A percentile compares a stretch with the other conserved stretches of the same genome.
phyloP scores from a whole-genome alignment of 92 coral and sea anemone species.

The Pocillopora meandrina region DNA sequence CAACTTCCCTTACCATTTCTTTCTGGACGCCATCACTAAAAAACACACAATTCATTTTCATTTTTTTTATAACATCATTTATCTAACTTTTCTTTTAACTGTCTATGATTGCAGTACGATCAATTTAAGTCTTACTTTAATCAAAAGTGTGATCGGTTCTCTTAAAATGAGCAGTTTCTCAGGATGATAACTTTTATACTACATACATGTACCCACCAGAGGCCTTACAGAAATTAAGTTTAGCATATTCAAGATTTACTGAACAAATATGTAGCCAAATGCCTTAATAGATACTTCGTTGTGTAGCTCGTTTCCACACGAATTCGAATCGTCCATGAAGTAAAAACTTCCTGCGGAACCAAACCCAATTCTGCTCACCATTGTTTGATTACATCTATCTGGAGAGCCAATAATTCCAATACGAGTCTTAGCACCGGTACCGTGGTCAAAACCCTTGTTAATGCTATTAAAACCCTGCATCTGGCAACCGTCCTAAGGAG shows the following conservation, averaged over 20 bases:
- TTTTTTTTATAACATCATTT: no score
- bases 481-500: conserved; percentile 50
- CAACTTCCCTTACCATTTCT: no score
- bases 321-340: conserved; percentile 41
- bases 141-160: no score
- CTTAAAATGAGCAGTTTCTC: no score
- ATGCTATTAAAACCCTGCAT: conserved; percentile 73
- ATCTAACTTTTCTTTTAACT: no score
- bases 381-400: neutral
- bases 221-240: neutral
- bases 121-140: no score
- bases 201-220: no score
- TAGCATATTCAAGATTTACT: conserved; percentile 16
- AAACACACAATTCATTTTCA: no score
- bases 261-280: conserved; percentile 74
- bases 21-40: no score
- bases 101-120: no score
- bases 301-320: conserved; percentile 74
- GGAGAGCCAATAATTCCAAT: conserved; percentile 69
- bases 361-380: conserved; percentile 72
- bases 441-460: no score
- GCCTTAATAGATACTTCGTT: conserved; percentile 26
- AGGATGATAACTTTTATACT: no score
- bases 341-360: conserved; percentile 63
- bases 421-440: conserved; percentile 53